Conservation (phyloP, 2,797 vertebrate species). For the Gymnodraco acuticeps region DNA sequence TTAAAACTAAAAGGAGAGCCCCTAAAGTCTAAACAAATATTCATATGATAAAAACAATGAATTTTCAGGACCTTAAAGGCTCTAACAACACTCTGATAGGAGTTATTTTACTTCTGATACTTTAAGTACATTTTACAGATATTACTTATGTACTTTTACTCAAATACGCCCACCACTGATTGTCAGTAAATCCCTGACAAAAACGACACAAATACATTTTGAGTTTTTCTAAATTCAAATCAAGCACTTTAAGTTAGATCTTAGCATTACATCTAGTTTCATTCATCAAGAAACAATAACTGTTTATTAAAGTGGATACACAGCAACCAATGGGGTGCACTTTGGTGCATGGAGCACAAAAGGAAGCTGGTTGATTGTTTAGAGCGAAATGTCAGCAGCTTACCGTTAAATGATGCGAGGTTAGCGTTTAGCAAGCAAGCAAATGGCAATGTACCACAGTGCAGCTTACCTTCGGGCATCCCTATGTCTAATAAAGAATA, state of each 20-base stretch:
- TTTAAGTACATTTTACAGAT: no score
- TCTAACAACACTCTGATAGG: no score
- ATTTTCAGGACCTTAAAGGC: no score
- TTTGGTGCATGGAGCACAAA: slow-evolving; percentile 9
- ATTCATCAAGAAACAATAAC: background rate
- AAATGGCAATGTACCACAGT: slow-evolving; percentile 25
- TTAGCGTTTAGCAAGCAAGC: slow-evolving; percentile 56
- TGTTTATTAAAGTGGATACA: slow-evolving; percentile 13
- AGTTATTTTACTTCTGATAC: no score
- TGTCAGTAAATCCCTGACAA: background rate
- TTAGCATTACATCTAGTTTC: slow-evolving; percentile 1
- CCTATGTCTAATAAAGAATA: slow-evolving; percentile 80
- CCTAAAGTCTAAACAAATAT: no score
- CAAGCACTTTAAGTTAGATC: slow-evolving; percentile 5
- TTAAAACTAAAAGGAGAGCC: no score
- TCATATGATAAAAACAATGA: no score
- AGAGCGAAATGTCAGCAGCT: slow-evolving; percentile 16
- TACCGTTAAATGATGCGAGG: slow-evolving; percentile 28
- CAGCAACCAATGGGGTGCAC: slow-evolving; percentile 13
- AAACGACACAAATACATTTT: background rate
- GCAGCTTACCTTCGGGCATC: slow-evolving; percentile 79
- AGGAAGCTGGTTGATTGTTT: slow-evolving; percentile 19
- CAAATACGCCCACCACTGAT: no score
- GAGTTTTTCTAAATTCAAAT: slow-evolving; percentile 6
- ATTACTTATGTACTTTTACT: no score